phyloP scores from a whole-genome alignment of 2,113 vertebrate species.

The Ceyx cyanopectus region DNA sequence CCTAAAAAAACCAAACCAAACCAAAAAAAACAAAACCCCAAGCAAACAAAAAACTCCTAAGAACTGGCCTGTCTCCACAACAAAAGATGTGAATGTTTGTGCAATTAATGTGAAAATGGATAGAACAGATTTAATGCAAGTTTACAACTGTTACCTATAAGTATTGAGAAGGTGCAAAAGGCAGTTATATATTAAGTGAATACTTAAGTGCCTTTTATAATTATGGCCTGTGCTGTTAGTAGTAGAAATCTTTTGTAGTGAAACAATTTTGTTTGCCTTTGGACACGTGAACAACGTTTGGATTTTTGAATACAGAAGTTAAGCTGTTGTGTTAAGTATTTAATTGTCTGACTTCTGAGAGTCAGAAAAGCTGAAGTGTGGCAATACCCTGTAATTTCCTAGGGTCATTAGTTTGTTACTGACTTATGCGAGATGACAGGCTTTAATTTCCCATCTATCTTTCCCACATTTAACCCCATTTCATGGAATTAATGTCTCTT shows the following conservation, averaged over 20 bases:
- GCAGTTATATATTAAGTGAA: neutral
- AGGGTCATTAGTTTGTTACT: neutral
- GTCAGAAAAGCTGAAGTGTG: slow-evolving; percentile 18
- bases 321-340: slow-evolving; percentile 27
- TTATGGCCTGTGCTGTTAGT: neutral
- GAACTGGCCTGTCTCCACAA: neutral
- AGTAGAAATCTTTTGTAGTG: neutral
- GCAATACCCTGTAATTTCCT: slow-evolving; percentile 40
- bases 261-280: slow-evolving; percentile 18
- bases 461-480: slow-evolving; percentile 6
- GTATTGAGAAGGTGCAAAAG: neutral
- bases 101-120: neutral
- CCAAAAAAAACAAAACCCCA: neutral
- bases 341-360: slow-evolving; percentile 30
- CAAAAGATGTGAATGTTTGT: neutral
- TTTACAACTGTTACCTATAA: neutral
- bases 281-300: neutral
- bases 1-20: neutral
- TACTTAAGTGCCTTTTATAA: neutral
- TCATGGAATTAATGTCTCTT: neutral
- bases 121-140: neutral
- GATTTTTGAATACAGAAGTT: neutral
- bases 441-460: slow-evolving; percentile 56
- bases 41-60: neutral
- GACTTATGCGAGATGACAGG: slow-evolving; percentile 32